These are phyloP conservation scores for Mythimna impura DNA, from an alignment of 2,888 invertebrate genomes.

Conservation along the genomic window DNA sequence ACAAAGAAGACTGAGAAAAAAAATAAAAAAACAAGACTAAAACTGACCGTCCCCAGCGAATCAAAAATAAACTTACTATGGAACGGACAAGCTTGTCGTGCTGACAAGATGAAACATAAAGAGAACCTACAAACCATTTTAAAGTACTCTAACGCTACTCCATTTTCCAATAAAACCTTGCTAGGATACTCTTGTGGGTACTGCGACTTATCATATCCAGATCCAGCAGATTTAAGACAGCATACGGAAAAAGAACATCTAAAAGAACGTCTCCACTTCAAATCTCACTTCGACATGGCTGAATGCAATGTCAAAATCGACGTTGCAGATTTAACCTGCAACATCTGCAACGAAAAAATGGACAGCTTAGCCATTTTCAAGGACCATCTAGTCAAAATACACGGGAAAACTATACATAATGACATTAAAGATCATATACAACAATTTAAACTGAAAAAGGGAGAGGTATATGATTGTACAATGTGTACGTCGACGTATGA, in stretches of 20 bases:
- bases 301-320: constrained; percentile 80
- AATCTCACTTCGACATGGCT: constrained; percentile 74
- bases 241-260: constrained; percentile 73
- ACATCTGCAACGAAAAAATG: constrained; percentile 72
- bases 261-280: constrained; percentile 74
- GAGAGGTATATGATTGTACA: constrained; percentile 80
- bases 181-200: constrained; percentile 82
- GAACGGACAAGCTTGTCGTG: constrained; percentile 56
- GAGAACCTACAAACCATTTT: constrained; percentile 80
- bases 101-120: constrained; percentile 77
- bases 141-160: constrained; percentile 79
- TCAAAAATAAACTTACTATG: constrained; percentile 71
- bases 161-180: constrained; percentile 80
- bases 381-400: constrained; percentile 76
- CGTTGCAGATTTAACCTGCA: constrained; percentile 73
- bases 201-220: constrained; percentile 77
- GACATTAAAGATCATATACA: constrained; percentile 84
- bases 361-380: constrained; percentile 72
- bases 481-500: constrained; percentile 82
- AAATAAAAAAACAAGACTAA: constrained; percentile 56
- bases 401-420: constrained; percentile 72
- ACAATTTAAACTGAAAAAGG: constrained; percentile 83
- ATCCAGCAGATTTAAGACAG: constrained; percentile 75
- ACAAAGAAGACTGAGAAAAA: constrained; percentile 58
- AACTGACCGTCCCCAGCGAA: constrained; percentile 64